Evolutionary conservation across 2,888 invertebrate species (phyloP), one percentile per base, ranked within the genome.

Genomic region (Horisme vitalbata): DNA sequence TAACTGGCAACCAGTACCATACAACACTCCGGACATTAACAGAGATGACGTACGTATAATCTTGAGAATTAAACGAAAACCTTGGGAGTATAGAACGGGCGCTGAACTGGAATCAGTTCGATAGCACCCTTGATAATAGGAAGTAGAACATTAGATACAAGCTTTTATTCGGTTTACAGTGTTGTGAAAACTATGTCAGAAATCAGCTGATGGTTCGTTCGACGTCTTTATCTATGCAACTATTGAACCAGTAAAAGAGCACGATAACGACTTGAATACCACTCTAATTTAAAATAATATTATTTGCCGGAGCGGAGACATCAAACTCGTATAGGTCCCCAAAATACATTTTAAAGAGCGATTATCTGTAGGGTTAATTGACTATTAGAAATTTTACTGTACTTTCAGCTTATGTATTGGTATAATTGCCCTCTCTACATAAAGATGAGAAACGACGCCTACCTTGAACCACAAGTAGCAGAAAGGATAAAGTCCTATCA

Each of bases 1-100:
- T 23, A 70, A 85, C 35, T 95, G 95, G 95, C 93, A 94, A 63
- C 95, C 94, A 0, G 91, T 95, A 14, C 94, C 95, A 0, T 86
- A 86, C 48, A 61, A 80, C 48, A 86, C 86, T 0, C 44, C 68
- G n/a, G 71, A 79, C 3, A 65, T 47, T 31, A 65, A 68, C 2
- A 69, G 69, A 4, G 90, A 90, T 45, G 84, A 90, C 58, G 90
- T 90, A 60, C 83, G 87, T 77, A 26, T 6, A 27, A 4, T 6
- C n/a, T 7, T n/a, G 5, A 3, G 1, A 7, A n/a, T 8, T 23
- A 8, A n/a, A 23, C 3, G 23, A n/a, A 23, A n/a, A 23, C 23
- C 8, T 23, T n/a, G n/a, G n/a, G n/a, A n/a, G n/a, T n/a, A n/a
- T n/a, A n/a, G n/a, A n/a, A n/a, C n/a, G n/a, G n/a, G n/a, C n/a